Base-by-base conservation (phyloP, 2,888 invertebrate genomes). In the Agrilus mali region DNA sequence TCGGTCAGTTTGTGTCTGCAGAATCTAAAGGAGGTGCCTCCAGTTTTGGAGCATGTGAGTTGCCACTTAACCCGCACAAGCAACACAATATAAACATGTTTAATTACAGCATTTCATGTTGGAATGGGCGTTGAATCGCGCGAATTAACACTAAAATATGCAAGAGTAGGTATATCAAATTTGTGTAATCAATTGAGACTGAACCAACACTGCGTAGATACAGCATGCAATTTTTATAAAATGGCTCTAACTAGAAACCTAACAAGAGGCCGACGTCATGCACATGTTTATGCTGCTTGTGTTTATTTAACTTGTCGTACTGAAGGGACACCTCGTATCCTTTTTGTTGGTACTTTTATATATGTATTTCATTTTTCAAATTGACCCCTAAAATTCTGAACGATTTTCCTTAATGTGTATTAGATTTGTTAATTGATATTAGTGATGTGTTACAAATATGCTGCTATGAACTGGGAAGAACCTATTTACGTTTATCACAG, bases 381-480 rank as follows among this genome's bases (percentile, higher is more conserved):
- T 34, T 13, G n/a, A n/a, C n/a, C n/a, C n/a, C 15, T 6, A 39
- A 22, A 16, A 17, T 27, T 27, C 15, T 22, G 34, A 22, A 20
- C 13, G 13, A 14, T 40, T 40, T 58, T 60, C 58, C 67, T 70
- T 67, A 64, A 67, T 58, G 40, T 41, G 32, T 55, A 55, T 46
- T 63, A 89, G 87, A 95, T 78, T 77, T 97, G 65, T 72, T 97
- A 41, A 87, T 98, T 59, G 97, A 98, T 65, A 93, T 97, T 51
- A 95, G 95, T 68, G 97, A 97, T 71, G 84, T 93, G n/a, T 77
- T 94, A 27, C 86, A 95, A 73, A 90, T 95, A 54, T 94, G 94
- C 69, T 94, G 97, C 43, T 96, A 92, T 64, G 90, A 90, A 66
- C 71, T 98, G 33, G 97, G 97, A 40, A 78, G 90, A 44, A 93